Evolutionary conservation across 1,140 invertebrate species (phyloP).

Genomic region (Apolygus lucorum): DNA sequence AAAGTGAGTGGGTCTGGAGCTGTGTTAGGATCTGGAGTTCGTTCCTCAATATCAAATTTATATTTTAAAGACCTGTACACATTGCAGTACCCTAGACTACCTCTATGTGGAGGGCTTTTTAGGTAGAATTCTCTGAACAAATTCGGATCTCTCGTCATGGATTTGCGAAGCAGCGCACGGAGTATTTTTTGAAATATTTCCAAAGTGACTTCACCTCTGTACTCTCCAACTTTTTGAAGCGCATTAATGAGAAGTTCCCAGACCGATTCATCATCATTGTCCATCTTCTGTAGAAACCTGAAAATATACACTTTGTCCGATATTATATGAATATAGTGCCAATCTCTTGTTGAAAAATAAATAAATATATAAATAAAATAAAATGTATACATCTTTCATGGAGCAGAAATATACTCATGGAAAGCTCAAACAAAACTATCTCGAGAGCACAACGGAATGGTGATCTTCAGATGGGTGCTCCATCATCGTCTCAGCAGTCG

Average conservation of each 20-base stretch:
- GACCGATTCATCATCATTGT: slow-evolving; percentile 9
- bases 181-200: slow-evolving; percentile 8
- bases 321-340: not conserved
- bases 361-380: not conserved
- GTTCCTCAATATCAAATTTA: slow-evolving; percentile 8
- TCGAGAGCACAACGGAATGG: not conserved
- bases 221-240: slow-evolving; percentile 14
- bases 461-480: too few relatives aligned
- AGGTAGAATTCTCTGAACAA: slow-evolving; percentile 6
- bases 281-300: slow-evolving; percentile 15
- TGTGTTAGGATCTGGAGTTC: slow-evolving; percentile 1
- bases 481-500: too few relatives aligned
- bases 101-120: not conserved
- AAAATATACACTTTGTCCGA: not conserved
- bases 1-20: slow-evolving; percentile 4
- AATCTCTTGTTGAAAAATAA: not conserved
- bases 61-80: slow-evolving; percentile 5
- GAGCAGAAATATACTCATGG: not conserved
- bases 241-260: slow-evolving; percentile 15
- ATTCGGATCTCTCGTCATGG: not conserved
- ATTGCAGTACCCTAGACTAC: not conserved
- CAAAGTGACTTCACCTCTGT: slow-evolving; percentile 15
- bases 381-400: not conserved
- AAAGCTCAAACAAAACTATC: not conserved
- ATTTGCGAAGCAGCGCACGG: not conserved